Evolutionary conservation across 2,797 vertebrate genomes (phyloP).

Genomic region (Esox masquinongy): DNA sequence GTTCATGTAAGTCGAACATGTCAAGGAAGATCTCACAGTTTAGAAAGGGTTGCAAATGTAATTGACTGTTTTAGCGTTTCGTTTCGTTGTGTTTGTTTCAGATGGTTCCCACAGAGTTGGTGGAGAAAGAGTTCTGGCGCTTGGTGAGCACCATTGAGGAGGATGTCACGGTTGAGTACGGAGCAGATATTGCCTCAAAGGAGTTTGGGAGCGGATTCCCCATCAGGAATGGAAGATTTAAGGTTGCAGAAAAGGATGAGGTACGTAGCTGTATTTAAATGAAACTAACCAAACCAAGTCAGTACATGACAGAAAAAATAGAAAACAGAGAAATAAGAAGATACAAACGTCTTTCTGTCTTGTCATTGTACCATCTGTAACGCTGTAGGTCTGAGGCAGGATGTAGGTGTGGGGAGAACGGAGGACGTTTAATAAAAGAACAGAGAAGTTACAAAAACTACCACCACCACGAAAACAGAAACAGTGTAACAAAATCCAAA

Average conservation of each 20-base stretch:
- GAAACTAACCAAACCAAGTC: neutral
- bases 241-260: slow-evolving; percentile 89
- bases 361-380: neutral
- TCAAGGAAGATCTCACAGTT: neutral
- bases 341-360: neutral
- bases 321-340: too few relatives aligned
- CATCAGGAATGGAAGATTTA: slow-evolving; percentile 86
- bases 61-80: neutral
- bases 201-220: slow-evolving; percentile 98
- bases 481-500: too few relatives aligned
- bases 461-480: too few relatives aligned
- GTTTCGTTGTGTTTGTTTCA: slow-evolving; percentile 48
- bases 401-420: too few relatives aligned
- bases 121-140: slow-evolving; percentile 98
- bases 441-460: too few relatives aligned
- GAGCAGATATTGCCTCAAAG: slow-evolving; percentile 95
- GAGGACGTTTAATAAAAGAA: too few relatives aligned
- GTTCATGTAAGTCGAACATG: slow-evolving; percentile 86
- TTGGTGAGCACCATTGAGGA: slow-evolving; percentile 95
- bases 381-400: too few relatives aligned
- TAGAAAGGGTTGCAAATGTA: neutral
- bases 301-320: neutral
- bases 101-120: slow-evolving; percentile 98
- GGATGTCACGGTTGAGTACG: slow-evolving; percentile 96
- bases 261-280: slow-evolving; percentile 56